Evolutionary conservation across 2,113 vertebrate species (phyloP).

Genomic region (Seriola rivoliana): DNA sequence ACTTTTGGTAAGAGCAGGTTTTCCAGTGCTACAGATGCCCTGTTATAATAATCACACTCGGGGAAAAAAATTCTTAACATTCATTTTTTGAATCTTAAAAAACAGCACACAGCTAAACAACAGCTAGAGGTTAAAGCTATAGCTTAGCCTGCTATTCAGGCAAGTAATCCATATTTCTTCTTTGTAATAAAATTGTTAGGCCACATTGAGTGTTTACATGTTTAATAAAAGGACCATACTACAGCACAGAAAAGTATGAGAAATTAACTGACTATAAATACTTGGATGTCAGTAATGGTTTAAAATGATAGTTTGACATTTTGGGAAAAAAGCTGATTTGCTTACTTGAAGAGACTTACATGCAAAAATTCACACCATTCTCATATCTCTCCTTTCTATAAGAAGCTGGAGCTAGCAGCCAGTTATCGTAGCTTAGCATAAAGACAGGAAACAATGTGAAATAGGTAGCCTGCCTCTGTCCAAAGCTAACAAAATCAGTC

Average conservation of each 20-base stretch:
- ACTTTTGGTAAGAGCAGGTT: slow-evolving; percentile 63
- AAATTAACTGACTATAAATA: not conserved
- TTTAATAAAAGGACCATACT: not conserved
- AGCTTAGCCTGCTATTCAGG: not conserved
- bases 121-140: not conserved
- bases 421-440: not conserved
- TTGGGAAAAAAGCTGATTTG: not conserved
- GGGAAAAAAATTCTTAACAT: not conserved
- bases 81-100: not conserved
- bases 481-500: not conserved
- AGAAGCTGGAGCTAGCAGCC: not conserved
- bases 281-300: not conserved
- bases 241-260: not conserved
- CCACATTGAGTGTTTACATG: not conserved
- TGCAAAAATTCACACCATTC: not conserved
- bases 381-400: not conserved
- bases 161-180: not conserved
- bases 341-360: not conserved
- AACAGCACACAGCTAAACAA: not conserved
- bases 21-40: slow-evolving; percentile 31
- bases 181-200: not conserved
- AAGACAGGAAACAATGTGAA: slow-evolving; percentile 1
- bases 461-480: not conserved
- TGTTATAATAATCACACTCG: slow-evolving; percentile 36
- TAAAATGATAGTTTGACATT: not conserved